Base-by-base conservation (phyloP, 2,888 invertebrate genomes). In the Zeuzera pyrina region DNA sequence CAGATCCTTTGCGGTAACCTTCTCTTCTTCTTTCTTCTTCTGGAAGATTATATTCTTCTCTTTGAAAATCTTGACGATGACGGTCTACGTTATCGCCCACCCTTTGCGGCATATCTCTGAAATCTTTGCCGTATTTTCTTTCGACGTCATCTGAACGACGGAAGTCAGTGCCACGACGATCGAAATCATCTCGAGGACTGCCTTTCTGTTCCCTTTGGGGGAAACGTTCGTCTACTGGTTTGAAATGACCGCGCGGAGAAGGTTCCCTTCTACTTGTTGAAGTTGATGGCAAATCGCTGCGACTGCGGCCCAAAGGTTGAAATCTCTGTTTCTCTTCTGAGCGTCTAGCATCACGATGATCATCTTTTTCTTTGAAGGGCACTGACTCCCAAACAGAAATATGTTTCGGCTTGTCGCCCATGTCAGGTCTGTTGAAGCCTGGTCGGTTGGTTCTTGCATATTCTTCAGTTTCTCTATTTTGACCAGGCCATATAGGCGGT, bases 401-500 rank as follows among this genome's bases (percentile, higher is more conserved):
- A 7, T 31, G 37, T 15, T 39, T 39, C 1, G 15, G 4, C 12
- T 41, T 32, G 11, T 27, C 29, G 8, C 31, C 33, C 10, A 24
- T 30, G 1, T 2, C 55, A 1, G 49, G 33, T 8, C 12, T 25
- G 12, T 25, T 25, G 36, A 41, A 55, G 12, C 41, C 42, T 2
- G 48, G 34, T 12, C 50, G 49, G 19, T 26, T 35, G n/a, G 6
- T 35, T 31, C 38, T 33, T 13, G 29, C 10, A 21, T 45, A 45
- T 12, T 42, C 52, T 34, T 44, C 48, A 8, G n/a, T n/a, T n/a
- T 28, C 15, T n/a, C 14, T 13, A 8, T 15, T 11, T 31, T 58
- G 66, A 8, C 63, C 73, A 0, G 78, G 76, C 79, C 78, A 78
- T 2, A 47, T 27, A 0, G 79, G 78, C 0, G 79, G 77, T 1